phyloP scores from a whole-genome alignment of 2,888 invertebrate species.

The Acanthosepion esculentum region DNA sequence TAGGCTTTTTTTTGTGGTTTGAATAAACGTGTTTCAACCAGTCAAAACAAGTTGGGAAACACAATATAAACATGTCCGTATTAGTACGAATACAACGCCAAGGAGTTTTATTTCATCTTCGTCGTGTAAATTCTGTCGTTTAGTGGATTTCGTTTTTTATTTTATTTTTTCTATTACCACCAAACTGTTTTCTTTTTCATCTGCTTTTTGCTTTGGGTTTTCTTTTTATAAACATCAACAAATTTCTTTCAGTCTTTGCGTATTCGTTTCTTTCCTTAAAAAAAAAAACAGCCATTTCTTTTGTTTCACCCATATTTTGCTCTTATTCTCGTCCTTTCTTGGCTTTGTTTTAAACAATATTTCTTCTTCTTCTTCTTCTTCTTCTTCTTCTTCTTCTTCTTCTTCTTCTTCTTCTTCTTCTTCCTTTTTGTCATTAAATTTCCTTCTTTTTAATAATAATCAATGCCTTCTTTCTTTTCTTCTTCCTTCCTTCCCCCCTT shows the following conservation, averaged over 20 bases:
- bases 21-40: neutral
- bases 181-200: neutral
- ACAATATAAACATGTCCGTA: slow-evolving; percentile 23
- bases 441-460: too few species aligned
- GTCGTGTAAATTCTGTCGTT: neutral
- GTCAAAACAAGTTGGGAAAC: neutral
- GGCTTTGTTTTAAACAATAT: neutral
- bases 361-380: neutral
- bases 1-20: neutral
- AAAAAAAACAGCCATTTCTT: neutral
- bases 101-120: neutral
- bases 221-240: neutral
- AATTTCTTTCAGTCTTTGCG: neutral
- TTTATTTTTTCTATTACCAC: neutral
- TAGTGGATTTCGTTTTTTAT: neutral
- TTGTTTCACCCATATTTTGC: neutral
- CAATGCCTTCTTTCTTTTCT: neutral
- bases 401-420: neutral
- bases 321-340: neutral
- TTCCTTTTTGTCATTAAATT: neutral
- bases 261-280: neutral
- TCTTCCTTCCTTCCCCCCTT: too few species aligned
- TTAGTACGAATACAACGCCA: slow-evolving; percentile 33
- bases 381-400: neutral
- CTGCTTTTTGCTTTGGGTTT: neutral